Evolutionary conservation across 2,888 invertebrate species (phyloP).

Genomic region (Lysandra bellargus): DNA sequence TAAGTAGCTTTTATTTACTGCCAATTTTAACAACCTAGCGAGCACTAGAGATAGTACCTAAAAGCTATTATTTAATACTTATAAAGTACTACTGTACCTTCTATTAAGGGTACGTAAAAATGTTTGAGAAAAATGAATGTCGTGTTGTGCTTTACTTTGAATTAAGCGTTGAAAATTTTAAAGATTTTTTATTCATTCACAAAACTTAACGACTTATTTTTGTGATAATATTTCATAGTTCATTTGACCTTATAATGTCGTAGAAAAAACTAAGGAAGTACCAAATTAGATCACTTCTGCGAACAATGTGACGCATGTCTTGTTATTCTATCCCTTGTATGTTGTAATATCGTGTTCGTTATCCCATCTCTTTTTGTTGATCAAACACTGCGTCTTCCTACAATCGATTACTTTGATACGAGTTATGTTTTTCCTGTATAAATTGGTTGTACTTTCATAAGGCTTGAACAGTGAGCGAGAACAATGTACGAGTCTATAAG

Average conservation of each 20-base stretch:
- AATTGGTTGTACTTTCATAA: conserved; percentile 11
- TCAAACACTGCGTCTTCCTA: conserved; percentile 8
- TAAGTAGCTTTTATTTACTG: neutral
- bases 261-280: neutral
- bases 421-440: conserved; percentile 1
- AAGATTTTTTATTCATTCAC: too few relatives aligned
- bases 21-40: neutral
- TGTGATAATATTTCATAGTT: neutral
- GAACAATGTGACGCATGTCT: neutral
- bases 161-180: too few relatives aligned
- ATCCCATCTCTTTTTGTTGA: conserved; percentile 14
- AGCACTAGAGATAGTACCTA: neutral
- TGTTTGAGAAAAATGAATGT: too few relatives aligned
- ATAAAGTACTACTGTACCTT: too few relatives aligned
- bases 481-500: neutral
- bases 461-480: neutral
- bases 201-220: too few relatives aligned
- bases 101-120: too few relatives aligned
- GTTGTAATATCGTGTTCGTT: neutral
- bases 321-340: conserved; percentile 16
- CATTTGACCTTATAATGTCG: neutral
- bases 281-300: neutral
- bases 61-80: too few relatives aligned
- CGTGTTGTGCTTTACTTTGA: too few relatives aligned
- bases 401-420: neutral